Conservation (phyloP, 2,113 vertebrate species). For the Odontesthes bonariensis region DNA sequence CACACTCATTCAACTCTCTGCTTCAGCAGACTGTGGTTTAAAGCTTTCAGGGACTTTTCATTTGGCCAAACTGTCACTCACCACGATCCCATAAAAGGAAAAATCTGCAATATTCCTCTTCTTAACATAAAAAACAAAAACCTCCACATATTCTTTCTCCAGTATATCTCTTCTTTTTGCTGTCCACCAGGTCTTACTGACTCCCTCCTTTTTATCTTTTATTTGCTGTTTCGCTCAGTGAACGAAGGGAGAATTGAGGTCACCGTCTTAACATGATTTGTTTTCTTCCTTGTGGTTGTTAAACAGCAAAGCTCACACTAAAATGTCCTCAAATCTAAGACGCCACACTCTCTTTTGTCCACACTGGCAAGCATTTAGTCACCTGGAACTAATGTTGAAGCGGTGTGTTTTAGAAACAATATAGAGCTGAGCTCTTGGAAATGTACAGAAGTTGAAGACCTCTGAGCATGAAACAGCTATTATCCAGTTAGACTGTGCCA, state of each 20-base stretch:
- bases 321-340: constrained; percentile 29
- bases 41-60: constrained; percentile 44
- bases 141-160: neutral
- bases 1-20: constrained; percentile 50
- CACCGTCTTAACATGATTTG: constrained; percentile 16
- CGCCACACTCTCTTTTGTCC: constrained; percentile 16
- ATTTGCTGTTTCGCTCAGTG: constrained; percentile 18
- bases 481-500: constrained; percentile 7
- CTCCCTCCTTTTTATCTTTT: constrained; percentile 6
- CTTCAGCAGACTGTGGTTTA: constrained; percentile 59
- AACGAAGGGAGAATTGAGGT: constrained; percentile 32
- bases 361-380: constrained; percentile 32
- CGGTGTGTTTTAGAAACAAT: constrained; percentile 14
- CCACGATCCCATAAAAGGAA: constrained; percentile 26
- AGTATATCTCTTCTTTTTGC: neutral
- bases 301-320: constrained; percentile 30
- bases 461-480: constrained; percentile 24
- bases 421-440: constrained; percentile 35
- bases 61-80: constrained; percentile 61
- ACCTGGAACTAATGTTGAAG: constrained; percentile 12
- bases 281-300: constrained; percentile 31
- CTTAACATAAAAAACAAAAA: constrained; percentile 44
- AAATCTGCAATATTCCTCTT: constrained; percentile 28
- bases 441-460: constrained; percentile 15
- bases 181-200: constrained; percentile 5